Conservation (phyloP, 2,888 invertebrate genomes). For the Drosophila greeni region DNA sequence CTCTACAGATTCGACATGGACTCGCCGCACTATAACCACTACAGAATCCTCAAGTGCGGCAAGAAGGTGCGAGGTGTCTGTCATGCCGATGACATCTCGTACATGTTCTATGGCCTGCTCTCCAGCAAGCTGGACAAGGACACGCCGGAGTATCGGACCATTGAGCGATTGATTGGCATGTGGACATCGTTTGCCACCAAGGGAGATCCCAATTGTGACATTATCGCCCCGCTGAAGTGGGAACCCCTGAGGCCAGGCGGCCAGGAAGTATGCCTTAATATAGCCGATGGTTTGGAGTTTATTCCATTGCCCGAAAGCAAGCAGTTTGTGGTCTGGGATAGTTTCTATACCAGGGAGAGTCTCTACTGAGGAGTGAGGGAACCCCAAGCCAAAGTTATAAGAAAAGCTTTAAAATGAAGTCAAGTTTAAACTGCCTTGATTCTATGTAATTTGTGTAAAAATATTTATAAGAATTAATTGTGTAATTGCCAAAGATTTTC, state of each 20-base stretch:
- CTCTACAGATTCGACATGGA: constrained; percentile 78
- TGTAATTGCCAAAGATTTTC: background rate
- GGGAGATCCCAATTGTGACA: constrained; percentile 75
- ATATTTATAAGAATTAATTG: background rate
- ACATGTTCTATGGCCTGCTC: constrained; percentile 71
- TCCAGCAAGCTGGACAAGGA: constrained; percentile 57
- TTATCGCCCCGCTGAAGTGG: constrained; percentile 64
- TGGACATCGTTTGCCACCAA: constrained; percentile 75
- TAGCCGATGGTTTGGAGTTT: constrained; percentile 68
- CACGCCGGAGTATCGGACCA: constrained; percentile 70
- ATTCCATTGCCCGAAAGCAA: constrained; percentile 69
- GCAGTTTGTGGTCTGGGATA: constrained; percentile 70
- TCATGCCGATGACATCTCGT: constrained; percentile 78
- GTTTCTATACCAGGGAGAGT: constrained; percentile 65
- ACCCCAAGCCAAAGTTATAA: background rate
- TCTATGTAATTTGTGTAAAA: background rate
- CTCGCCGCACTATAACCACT: constrained; percentile 75
- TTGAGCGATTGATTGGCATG: constrained; percentile 76
- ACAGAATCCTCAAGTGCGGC: constrained; percentile 71
- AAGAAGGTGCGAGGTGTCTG: constrained; percentile 68
- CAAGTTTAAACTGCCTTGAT: constrained; percentile 2
- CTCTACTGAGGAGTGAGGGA: constrained; percentile 33
- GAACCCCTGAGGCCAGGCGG: constrained; percentile 58
- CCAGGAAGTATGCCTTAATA: constrained; percentile 69
- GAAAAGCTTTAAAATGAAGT: background rate